Conservation (phyloP, 2,888 invertebrate genomes). For the Neoaliturus tenellus region DNA sequence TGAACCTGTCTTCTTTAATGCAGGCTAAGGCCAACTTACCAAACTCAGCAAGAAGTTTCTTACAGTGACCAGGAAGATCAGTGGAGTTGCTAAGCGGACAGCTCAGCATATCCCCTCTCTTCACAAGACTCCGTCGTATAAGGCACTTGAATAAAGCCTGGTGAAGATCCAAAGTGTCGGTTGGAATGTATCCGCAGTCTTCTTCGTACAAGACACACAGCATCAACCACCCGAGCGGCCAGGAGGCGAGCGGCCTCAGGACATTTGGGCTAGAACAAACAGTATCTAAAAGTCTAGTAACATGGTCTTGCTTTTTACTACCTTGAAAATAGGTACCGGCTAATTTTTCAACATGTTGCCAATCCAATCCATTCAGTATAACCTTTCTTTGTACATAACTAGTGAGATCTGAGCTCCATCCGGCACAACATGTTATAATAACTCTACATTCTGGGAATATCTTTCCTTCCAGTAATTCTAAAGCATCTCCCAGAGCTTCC, state of each 20-base stretch:
- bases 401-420: conserved; percentile 71
- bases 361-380: conserved; percentile 74
- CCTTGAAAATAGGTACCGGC: conserved; percentile 72
- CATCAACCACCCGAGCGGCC: conserved; percentile 75
- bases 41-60: conserved; percentile 74
- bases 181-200: conserved; percentile 71
- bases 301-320: conserved; percentile 63
- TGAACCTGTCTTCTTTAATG: conserved; percentile 73
- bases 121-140: conserved; percentile 71
- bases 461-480: conserved; percentile 75
- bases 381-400: conserved; percentile 74
- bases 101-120: conserved; percentile 69
- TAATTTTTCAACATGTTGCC: conserved; percentile 73
- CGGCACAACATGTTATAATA: conserved; percentile 74
- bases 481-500: conserved; percentile 73
- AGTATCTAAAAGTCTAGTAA: conserved; percentile 71
- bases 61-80: conserved; percentile 72
- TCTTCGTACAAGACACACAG: conserved; percentile 75
- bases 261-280: conserved; percentile 71
- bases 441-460: conserved; percentile 74
- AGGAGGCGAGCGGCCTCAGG: conserved; percentile 73
- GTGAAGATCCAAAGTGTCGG: conserved; percentile 72
- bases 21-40: conserved; percentile 75
- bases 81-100: conserved; percentile 67
- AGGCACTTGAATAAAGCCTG: conserved; percentile 73